Evolutionary conservation across 2,113 vertebrate genomes (phyloP).

Genomic region (Edolisoma coerulescens): DNA sequence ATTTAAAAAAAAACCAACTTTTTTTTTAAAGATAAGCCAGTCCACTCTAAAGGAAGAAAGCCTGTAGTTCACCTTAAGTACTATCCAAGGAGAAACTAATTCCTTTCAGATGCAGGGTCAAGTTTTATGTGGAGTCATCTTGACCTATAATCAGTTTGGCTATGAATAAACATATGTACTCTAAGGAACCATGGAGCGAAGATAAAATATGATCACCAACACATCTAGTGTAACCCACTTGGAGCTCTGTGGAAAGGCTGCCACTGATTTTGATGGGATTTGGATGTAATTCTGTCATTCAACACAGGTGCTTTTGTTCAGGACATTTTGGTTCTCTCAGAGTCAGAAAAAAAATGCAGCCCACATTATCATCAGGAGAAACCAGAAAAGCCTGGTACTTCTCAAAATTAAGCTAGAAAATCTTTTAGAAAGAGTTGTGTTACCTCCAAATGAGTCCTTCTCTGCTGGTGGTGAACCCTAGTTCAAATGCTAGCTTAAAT

Average conservation of each 20-base stretch:
- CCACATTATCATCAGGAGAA: not conserved
- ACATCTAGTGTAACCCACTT: not conserved
- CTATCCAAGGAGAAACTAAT: conserved; percentile 21
- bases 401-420: not conserved
- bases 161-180: conserved; percentile 24
- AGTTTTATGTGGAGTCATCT: not conserved
- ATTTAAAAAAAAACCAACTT: not conserved
- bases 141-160: conserved; percentile 8
- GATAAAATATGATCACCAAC: not conserved
- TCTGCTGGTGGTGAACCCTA: not conserved
- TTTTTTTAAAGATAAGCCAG: conserved; percentile 15
- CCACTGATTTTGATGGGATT: not conserved
- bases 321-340: not conserved
- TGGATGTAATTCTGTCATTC: not conserved
- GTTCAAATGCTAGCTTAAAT: not conserved
- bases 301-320: not conserved
- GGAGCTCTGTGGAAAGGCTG: not conserved
- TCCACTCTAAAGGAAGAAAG: not conserved
- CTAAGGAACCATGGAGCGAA: not conserved
- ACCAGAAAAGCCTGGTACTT: not conserved
- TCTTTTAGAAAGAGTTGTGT: not conserved
- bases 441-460: not conserved
- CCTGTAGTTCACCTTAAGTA: conserved; percentile 23
- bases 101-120: conserved; percentile 7
- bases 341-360: not conserved